Conservation (phyloP, 2,113 vertebrate genomes). For the Tragelaphus buxtoni region DNA sequence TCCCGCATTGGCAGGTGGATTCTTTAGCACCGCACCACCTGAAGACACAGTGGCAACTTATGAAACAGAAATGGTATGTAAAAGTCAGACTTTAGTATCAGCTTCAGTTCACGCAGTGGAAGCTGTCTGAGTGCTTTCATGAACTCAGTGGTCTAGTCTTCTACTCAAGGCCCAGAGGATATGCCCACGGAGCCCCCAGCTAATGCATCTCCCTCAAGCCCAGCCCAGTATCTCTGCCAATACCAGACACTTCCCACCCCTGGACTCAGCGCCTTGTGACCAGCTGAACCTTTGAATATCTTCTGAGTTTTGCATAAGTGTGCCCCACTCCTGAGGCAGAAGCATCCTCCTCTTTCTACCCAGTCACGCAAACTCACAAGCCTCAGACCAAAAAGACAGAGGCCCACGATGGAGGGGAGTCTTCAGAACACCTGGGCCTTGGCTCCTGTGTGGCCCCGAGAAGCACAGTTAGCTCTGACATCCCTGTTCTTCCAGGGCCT, state of each 20-base stretch:
- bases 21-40: not conserved
- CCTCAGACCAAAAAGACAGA: not conserved
- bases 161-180: not conserved
- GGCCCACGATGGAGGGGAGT: fast-evolving
- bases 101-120: not conserved
- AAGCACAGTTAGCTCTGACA: not conserved
- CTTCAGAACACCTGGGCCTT: not conserved
- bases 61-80: not conserved
- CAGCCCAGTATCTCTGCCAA: not conserved
- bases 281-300: not conserved
- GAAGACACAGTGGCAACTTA: not conserved
- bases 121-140: too few species aligned
- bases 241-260: not conserved
- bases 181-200: fast-evolving
- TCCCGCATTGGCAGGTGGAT: not conserved
- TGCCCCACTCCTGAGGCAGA: not conserved
- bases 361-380: fast-evolving
- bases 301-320: not conserved
- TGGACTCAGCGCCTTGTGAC: fast-evolving
- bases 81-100: not conserved
- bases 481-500: not conserved
- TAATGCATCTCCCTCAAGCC: not conserved
- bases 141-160: not conserved
- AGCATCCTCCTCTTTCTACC: not conserved
- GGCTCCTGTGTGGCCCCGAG: fast-evolving